These are phyloP conservation scores for Cyprinodon diabolis DNA, from an alignment of 2,797 vertebrate genomes.

Conservation along the genomic window DNA sequence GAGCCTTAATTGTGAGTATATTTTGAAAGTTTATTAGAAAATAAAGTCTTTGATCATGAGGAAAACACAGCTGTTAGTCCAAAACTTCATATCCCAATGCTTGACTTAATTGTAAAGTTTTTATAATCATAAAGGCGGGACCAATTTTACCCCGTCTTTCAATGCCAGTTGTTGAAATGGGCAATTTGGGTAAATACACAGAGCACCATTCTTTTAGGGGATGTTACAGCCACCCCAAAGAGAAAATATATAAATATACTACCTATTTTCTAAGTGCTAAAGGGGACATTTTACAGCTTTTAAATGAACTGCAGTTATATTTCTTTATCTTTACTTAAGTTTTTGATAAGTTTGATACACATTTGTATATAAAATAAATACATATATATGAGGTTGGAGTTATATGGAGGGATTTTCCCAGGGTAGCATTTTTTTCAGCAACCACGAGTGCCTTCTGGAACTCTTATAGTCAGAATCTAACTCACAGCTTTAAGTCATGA, in stretches of 20 bases:
- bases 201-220: neutral
- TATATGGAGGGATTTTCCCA: neutral
- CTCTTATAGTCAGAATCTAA: conserved; percentile 53
- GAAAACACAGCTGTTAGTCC: conserved; percentile 46
- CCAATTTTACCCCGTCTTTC: neutral
- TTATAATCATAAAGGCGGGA: conserved; percentile 24
- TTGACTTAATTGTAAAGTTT: conserved; percentile 35
- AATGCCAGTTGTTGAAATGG: neutral
- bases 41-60: conserved; percentile 43
- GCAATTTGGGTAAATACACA: neutral
- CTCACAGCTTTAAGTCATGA: conserved; percentile 56
- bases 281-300: neutral
- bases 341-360: too few relatives aligned
- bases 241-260: too few relatives aligned
- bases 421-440: neutral
- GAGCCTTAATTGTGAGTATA: conserved; percentile 28
- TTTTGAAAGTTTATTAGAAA: conserved; percentile 38
- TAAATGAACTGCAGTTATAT: neutral
- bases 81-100: conserved; percentile 18
- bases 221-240: neutral
- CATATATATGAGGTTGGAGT: neutral
- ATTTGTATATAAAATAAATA: too few relatives aligned
- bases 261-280: neutral
- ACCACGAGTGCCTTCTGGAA: conserved; percentile 22
- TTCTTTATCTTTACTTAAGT: neutral